Base-by-base conservation (phyloP, 2,113 vertebrate species). In the Pyrgilauda ruficollis region DNA sequence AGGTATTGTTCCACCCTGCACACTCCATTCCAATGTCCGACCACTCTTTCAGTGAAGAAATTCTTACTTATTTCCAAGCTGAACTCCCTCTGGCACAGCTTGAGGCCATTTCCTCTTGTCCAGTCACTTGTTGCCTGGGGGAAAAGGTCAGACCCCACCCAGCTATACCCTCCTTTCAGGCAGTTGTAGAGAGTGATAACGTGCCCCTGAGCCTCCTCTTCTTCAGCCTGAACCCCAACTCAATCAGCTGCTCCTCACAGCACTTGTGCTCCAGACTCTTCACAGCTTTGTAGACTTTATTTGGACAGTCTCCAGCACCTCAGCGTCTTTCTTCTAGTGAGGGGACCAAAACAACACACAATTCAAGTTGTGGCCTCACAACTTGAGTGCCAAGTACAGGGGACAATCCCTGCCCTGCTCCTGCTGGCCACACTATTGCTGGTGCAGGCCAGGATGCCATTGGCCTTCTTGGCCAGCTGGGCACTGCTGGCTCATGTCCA, bases 351-450 rank as follows among this genome's bases (percentile, higher is more conserved):
- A 74, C 23, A 66, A 52, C 13, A 46, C 23, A 46, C 0, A 0
- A 59, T 46, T 52, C 4, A 7, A 52, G 5, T 0, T 73, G 31
- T 13, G 11, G 24, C 21, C 30, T 72, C 58, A 49, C 13, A 19
- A 13, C 7, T 17, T 44, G 26, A 56, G 5, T 24, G 8, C 37
- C 0, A 0, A 52, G 23, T 15, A 21, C 17, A 56, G 24, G 4
- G 2, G 4, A 11, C 17, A 72, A 37, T 33, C 35, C 9, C 43
- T 64, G 44, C 10, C 50, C 68, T 44, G 44, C 1, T 23, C 37
- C 76, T 66, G 68, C 68, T 89, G 67, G 31, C 68, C 52, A 44
- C 68, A 44, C 44, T 4, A 1, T 5, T 58, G 46, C 69, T 82
- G 53, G 3, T 2, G 2, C 61, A 61, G 61, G 9, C 69, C 61